Evolutionary conservation across 2,113 vertebrate species (phyloP), one percentile per base, ranked within the genome.

Genomic region (Cavia aperea): DNA sequence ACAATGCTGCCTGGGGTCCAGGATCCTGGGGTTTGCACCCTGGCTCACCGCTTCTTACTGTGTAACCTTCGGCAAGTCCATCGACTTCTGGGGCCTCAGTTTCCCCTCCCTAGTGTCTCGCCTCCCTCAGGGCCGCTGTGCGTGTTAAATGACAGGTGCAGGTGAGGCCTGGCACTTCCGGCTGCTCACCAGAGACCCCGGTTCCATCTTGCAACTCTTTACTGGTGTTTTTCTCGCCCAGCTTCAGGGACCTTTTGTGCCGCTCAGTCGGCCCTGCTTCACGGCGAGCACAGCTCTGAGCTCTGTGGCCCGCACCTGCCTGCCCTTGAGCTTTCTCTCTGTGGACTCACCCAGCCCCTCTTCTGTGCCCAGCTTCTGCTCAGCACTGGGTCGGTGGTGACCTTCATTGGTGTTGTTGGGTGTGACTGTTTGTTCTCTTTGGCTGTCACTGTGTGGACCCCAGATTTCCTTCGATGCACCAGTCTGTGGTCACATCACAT

Each of bases 361-460:
- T 56, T 70, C 2, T 10, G 58, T 1, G 70, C 9, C 85, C 39
- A 12, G n/a, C 78, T 11, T 26, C 24, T 2, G 4, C 81, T 65
- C 49, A 0, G 12, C 43, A 0, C 39, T 49, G 29, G 9, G n/a
- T 12, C 2, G 0, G 2, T 2, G 0, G 2, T 2, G 3, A 1
- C 4, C 51, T 58, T 72, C 4, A 0, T 58, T 13, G 3, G 3
- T 1, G 3, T 2, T 3, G 9, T 13, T 4, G 51, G 65, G 5
- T 10, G 3, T 7, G 21, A 11, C 7, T 1, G 0, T 70, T 21
- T 84, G 9, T 36, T 88, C 65, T 58, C 51, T 58, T 19, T 11
- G 14, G 81, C 70, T 36, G 24, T 39, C 58, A 14, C 3, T 43
- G 21, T 60, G 62, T 70, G 87, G 79, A 33, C n/a, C 62, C 70